Conservation (phyloP, 2,113 vertebrate species). For the Cyprinus carpio region DNA sequence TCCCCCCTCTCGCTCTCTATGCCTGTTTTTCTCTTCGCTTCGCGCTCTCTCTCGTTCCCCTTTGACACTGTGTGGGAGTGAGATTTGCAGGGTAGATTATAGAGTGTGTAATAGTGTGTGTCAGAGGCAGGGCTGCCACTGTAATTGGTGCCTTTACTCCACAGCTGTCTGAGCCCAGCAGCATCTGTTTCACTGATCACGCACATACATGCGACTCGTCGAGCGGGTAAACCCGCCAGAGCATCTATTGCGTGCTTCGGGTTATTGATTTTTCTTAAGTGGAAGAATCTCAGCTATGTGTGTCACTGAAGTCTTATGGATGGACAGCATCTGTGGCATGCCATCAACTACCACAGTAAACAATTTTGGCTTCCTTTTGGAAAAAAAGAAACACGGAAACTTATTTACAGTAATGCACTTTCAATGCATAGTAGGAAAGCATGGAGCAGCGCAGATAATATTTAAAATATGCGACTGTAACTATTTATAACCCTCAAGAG, state of each 20-base stretch:
- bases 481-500: background rate
- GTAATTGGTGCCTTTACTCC: constrained; percentile 66
- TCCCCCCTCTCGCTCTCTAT: background rate
- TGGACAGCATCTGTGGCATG: constrained; percentile 12
- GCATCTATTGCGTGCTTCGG: constrained; percentile 22
- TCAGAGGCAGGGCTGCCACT: constrained; percentile 61
- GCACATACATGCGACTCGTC: constrained; percentile 22
- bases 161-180: constrained; percentile 60
- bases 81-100: constrained; percentile 64
- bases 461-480: background rate
- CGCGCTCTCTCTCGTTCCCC: constrained; percentile 38
- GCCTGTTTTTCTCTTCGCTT: constrained; percentile 13
- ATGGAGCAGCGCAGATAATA: background rate
- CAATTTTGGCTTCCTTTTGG: background rate
- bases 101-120: constrained; percentile 66
- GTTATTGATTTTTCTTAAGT: constrained; percentile 36
- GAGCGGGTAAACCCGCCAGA: constrained; percentile 12
- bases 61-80: constrained; percentile 50
- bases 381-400: background rate
- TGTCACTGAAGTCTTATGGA: constrained; percentile 39
- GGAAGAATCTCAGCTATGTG: constrained; percentile 37
- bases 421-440: background rate
- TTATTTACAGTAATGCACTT: background rate
- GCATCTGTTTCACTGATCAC: constrained; percentile 61
- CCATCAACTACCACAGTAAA: background rate